A percentile compares a stretch with the other conserved stretches of the same genome.
Conservation (phyloP, 2,888 invertebrate genomes). For the Cryptus armator region DNA sequence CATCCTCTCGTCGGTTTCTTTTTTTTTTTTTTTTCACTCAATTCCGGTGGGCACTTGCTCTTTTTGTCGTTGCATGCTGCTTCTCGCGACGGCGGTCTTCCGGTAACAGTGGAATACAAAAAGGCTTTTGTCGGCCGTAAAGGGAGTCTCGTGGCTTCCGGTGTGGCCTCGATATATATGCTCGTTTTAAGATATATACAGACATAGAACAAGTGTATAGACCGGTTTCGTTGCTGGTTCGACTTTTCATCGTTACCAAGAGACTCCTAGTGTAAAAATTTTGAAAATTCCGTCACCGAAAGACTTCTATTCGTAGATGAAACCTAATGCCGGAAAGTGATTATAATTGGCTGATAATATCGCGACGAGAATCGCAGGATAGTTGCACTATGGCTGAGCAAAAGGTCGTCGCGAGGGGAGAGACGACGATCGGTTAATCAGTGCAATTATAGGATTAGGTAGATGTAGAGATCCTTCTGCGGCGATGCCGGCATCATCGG, state of each 20-base stretch:
- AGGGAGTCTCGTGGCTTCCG: constrained; percentile 69
- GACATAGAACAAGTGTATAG: background rate
- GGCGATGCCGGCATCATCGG: constrained; percentile 50
- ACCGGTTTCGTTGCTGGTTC: background rate
- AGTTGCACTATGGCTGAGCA: constrained; percentile 30
- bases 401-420: constrained; percentile 56
- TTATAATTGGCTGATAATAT: constrained; percentile 57
- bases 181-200: background rate
- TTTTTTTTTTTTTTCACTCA: constrained; percentile 27
- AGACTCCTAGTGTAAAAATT: background rate
- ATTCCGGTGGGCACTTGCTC: constrained; percentile 38
- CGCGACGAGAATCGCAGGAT: constrained; percentile 24
- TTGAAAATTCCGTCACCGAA: background rate
- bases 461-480: constrained; percentile 66
- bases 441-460: constrained; percentile 73
- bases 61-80: constrained; percentile 45
- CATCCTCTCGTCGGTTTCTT: constrained; percentile 4
- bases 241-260: background rate
- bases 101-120: constrained; percentile 65
- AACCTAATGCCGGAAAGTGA: constrained; percentile 13
- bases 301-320: background rate
- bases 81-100: constrained; percentile 62
- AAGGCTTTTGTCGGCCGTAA: constrained; percentile 68
- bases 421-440: constrained; percentile 69
- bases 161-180: constrained; percentile 34